Evolutionary conservation across 2,797 vertebrate genomes (phyloP).

Genomic region (Chaetophractus vellerosus): DNA sequence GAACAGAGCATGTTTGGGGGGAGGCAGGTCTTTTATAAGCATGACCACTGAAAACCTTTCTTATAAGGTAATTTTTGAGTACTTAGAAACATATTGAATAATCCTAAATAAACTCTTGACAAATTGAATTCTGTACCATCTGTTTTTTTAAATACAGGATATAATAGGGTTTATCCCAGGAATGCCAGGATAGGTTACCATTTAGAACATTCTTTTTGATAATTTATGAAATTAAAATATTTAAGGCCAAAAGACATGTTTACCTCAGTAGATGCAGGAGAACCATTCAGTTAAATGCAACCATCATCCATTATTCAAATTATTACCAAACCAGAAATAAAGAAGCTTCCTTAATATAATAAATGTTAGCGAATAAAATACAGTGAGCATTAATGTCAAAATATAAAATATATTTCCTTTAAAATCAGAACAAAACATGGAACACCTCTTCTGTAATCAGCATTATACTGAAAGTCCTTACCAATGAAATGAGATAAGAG

Average conservation of each 20-base stretch:
- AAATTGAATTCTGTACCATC: neutral
- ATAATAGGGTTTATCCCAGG: neutral
- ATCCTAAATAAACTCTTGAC: constrained; percentile 2
- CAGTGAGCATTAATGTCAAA: constrained; percentile 11
- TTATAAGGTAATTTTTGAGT: constrained; percentile 16
- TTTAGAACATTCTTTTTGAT: neutral
- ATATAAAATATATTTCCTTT: neutral
- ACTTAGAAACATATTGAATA: neutral
- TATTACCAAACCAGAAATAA: neutral
- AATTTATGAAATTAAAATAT: neutral
- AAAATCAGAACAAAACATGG: neutral
- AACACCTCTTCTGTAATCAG: neutral
- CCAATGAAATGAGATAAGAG: neutral
- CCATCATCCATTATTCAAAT: neutral
- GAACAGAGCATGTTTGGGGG: neutral
- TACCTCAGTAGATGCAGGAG: neutral
- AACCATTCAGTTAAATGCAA: constrained; percentile 2
- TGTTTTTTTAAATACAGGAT: neutral
- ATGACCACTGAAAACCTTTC: neutral
- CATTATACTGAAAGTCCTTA: neutral
- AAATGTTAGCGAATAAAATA: constrained; percentile 12
- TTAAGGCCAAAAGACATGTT: neutral
- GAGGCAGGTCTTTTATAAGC: neutral
- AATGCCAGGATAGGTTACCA: neutral
- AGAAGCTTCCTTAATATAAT: constrained; percentile 30